These are phyloP conservation scores for Plumapathes pennacea DNA, from an alignment of 92 coral and sea anemone genomes.

Conservation along the genomic window DNA sequence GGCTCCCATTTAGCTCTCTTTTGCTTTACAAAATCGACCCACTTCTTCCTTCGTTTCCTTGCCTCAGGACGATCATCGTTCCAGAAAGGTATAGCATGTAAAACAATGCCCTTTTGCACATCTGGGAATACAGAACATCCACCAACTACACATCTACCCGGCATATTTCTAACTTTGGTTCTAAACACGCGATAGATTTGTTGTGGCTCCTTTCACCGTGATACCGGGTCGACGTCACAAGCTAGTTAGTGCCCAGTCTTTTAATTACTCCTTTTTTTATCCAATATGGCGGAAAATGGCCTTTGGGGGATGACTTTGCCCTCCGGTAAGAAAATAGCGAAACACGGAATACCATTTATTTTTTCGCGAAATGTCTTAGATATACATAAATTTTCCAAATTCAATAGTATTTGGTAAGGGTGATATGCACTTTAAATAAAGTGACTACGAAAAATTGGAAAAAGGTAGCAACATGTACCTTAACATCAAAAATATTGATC, in stretches of 20 bases:
- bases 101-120: constrained; percentile 22
- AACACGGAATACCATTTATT: constrained; percentile 4
- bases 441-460: no score
- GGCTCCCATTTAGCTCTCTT: no score
- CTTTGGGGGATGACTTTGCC: constrained; percentile 2
- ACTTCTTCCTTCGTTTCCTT: constrained; percentile 21
- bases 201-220: background rate
- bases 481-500: no score
- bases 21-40: constrained; percentile 22
- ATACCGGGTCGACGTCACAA: constrained; percentile 43
- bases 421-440: constrained; percentile 11
- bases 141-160: constrained; percentile 52
- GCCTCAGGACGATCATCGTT: constrained; percentile 36
- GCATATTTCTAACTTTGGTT: no score
- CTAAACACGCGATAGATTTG: no score
- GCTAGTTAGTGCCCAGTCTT: constrained; percentile 31
- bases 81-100: constrained; percentile 18
- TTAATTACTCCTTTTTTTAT: constrained; percentile 21
- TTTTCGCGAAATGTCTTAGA: constrained; percentile 15
- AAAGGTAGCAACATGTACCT: no score
- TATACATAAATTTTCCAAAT: constrained; percentile 8
- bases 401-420: constrained; percentile 3
- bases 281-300: constrained; percentile 17
- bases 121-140: constrained; percentile 42
- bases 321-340: constrained; percentile 4